A percentile compares a stretch with the other conserved stretches of the same genome.
These are phyloP conservation scores for Lacerta agilis DNA, from an alignment of 2,797 vertebrate genomes.

Conservation along the genomic window DNA sequence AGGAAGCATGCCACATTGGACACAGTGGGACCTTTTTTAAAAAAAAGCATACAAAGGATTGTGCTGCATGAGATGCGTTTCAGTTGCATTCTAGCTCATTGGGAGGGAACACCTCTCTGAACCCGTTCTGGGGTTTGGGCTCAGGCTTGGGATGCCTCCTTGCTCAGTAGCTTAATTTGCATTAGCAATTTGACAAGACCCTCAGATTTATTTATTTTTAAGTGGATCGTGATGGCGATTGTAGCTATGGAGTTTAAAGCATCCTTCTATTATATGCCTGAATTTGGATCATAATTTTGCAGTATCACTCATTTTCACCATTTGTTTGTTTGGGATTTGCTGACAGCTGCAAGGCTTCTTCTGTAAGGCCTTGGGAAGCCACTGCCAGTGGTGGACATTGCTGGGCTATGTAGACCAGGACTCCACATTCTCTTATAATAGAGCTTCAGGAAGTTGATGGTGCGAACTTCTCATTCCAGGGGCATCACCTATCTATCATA, in stretches of 20 bases:
- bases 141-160: neutral
- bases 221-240: neutral
- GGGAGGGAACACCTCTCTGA: neutral
- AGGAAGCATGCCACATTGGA: neutral
- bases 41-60: neutral
- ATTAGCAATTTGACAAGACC: neutral
- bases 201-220: neutral
- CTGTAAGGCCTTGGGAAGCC: neutral
- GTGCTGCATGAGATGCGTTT: neutral
- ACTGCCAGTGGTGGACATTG: neutral
- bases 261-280: neutral
- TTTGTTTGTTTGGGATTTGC: neutral
- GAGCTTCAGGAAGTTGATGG: neutral
- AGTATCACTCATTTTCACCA: neutral
- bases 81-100: neutral
- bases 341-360: neutral
- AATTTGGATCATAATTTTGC: neutral
- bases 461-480: neutral
- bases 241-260: neutral
- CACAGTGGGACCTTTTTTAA: neutral
- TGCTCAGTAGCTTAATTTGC: neutral
- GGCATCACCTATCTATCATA: neutral
- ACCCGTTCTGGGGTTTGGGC: neutral
- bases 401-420: neutral
- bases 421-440: neutral